A percentile compares a stretch with the other conserved stretches of the same genome.
Evolutionary conservation across 2,113 vertebrate genomes (phyloP).

Genomic region (Malurus alboscapulatus): DNA sequence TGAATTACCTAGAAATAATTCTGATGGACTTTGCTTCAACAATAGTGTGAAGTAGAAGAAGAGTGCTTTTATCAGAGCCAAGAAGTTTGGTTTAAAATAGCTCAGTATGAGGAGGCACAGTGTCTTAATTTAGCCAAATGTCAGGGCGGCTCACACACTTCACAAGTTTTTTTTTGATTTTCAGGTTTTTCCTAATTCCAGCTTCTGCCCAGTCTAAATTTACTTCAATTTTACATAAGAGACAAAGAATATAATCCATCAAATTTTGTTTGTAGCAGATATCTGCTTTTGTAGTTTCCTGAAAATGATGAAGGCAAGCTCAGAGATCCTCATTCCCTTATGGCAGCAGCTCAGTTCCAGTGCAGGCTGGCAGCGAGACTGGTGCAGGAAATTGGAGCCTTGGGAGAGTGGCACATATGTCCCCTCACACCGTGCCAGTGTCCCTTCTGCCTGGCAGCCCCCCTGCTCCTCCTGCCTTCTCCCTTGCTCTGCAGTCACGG

Average conservation of each 20-base stretch:
- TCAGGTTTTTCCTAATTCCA: conserved; percentile 37
- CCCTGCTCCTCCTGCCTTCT: neutral
- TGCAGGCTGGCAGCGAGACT: neutral
- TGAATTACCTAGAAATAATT: neutral
- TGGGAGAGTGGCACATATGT: neutral
- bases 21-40: neutral
- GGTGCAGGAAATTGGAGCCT: neutral
- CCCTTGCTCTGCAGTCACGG: neutral
- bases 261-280: neutral
- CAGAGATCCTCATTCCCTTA: neutral
- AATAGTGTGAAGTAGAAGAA: neutral
- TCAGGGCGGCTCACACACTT: neutral
- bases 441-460: neutral
- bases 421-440: neutral
- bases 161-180: neutral
- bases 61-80: neutral
- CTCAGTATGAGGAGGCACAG: neutral
- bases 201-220: neutral
- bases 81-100: conserved; percentile 36
- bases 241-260: neutral
- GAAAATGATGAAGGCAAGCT: neutral
- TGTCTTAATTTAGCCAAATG: conserved; percentile 18
- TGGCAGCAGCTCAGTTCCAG: neutral
- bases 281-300: neutral
- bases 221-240: neutral